Percentiles rank a stretch among this genome's conserved stretches.
phyloP scores from a whole-genome alignment of 2,888 invertebrate species.

The Pammene fasciana region DNA sequence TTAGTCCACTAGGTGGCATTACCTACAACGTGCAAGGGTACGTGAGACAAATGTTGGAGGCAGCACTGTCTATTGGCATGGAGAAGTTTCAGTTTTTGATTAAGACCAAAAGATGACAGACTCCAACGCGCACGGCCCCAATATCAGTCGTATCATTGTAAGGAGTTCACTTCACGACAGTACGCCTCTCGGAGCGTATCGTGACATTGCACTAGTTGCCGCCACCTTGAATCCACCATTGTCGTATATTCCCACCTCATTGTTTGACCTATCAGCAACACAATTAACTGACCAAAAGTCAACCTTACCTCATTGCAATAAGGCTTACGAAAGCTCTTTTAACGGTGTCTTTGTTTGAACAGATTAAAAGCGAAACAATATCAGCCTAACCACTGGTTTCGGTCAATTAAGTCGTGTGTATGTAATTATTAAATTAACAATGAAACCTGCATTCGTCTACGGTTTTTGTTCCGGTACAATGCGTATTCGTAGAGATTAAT shows the following conservation, averaged over 20 bases:
- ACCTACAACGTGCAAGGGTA: too few relatives aligned
- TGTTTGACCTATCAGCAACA: constrained; percentile 5
- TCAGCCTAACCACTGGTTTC: not conserved
- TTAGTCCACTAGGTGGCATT: too few relatives aligned
- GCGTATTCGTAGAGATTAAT: not conserved
- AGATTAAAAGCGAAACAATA: constrained; percentile 20
- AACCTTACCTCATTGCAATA: not conserved
- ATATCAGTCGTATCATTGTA: not conserved
- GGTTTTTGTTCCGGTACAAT: constrained; percentile 7
- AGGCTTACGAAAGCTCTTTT: not conserved
- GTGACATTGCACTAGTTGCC: constrained; percentile 52
- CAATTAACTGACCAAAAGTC: not conserved
- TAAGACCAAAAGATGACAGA: too few relatives aligned
- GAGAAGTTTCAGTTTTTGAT: too few relatives aligned
- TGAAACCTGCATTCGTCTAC: not conserved
- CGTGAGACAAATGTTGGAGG: too few relatives aligned
- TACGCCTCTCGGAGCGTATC: constrained; percentile 49
- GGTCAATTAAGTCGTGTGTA: constrained; percentile 1
- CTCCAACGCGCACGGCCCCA: too few relatives aligned
- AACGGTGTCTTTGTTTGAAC: constrained; percentile 14
- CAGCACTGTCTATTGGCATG: too few relatives aligned
- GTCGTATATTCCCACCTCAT: constrained; percentile 35
- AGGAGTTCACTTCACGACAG: constrained; percentile 27
- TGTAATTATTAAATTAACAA: constrained; percentile 15
- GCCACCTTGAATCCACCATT: constrained; percentile 34